Percentiles rank a stretch among this genome's conserved stretches.
phyloP scores from a whole-genome alignment of 2,113 vertebrate genomes.

The Chroicocephalus ridibundus region DNA sequence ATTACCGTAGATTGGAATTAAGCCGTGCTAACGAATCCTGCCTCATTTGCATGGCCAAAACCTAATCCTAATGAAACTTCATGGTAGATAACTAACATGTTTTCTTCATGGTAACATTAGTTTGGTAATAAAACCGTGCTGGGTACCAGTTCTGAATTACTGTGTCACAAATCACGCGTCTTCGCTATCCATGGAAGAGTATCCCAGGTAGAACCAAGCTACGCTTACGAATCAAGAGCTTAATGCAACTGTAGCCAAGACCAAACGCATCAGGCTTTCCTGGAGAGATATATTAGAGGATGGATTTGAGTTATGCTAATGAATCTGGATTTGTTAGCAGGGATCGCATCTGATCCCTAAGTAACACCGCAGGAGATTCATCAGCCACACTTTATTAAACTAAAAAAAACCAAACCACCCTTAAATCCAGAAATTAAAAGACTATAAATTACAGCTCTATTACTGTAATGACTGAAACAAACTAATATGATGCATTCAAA shows the following conservation, averaged over 20 bases:
- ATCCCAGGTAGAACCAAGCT: background rate
- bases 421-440: conserved; percentile 51
- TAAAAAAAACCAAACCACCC: background rate
- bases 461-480: conserved; percentile 41
- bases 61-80: conserved; percentile 70
- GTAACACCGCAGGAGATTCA: conserved; percentile 43
- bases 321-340: conserved; percentile 53
- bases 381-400: conserved; percentile 54
- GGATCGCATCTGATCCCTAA: conserved; percentile 62
- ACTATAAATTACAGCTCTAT: conserved; percentile 6
- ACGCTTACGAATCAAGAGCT: conserved; percentile 5
- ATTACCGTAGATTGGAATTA: conserved; percentile 72
- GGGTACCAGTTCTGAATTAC: background rate
- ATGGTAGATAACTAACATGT: conserved; percentile 55
- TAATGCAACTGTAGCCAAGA: background rate
- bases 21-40: conserved; percentile 69
- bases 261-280: conserved; percentile 32
- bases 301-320: conserved; percentile 62
- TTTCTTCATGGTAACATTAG: conserved; percentile 35
- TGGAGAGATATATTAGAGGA: conserved; percentile 40
- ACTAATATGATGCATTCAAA: background rate
- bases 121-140: background rate
- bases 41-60: conserved; percentile 72
- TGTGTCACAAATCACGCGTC: background rate
- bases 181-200: background rate